Base-by-base conservation (phyloP, 2,113 vertebrate species). In the Sander vitreus region DNA sequence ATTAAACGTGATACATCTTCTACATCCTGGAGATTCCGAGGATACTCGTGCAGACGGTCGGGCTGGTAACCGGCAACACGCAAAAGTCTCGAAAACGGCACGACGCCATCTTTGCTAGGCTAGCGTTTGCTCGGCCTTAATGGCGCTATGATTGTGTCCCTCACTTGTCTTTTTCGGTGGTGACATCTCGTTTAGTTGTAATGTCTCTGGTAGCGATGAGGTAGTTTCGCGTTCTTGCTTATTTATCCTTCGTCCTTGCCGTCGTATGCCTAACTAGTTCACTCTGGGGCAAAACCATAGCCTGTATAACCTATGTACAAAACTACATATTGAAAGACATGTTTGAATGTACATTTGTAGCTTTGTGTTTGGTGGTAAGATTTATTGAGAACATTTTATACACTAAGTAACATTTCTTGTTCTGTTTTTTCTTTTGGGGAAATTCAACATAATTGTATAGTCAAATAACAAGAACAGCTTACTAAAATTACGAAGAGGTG, bases 21-120 rank as follows among this genome's bases (percentile, higher is more conserved):
- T 13, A 2, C 25, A 3, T 54, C 2, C 21, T 6, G 43, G 7
- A 19, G 6, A 43, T 47, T 71, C 23, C 18, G 1, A 36, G 14
- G 8, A 55, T 18, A 77, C 12, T 30, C 18, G 27, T 59, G 9
- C 1, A 3, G 21, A 66, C 5, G 12, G 58, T 27, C 25, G 39
- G 10, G 19, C 15, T 6, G 21, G 10, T 8, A 33, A 53, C n/a
- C n/a, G 0, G 14, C 1, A 2, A 57, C 25, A 70, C 21, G 18
- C 8, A 55, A 11, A 57, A 13, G 12, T 23, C 11, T 62, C 10
- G 1, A 62, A 36, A 68, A 64, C 1, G 1, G 11, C 6, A 59
- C 0, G 81, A 67, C 83, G 78, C 85, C 85, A 91, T 89, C 43
- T 88, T 88, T 86, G 78, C 85, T 81, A 80, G 63, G 71, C 87